Conservation (phyloP, 1,140 invertebrate genomes). For the Mactra quadrangularis region DNA sequence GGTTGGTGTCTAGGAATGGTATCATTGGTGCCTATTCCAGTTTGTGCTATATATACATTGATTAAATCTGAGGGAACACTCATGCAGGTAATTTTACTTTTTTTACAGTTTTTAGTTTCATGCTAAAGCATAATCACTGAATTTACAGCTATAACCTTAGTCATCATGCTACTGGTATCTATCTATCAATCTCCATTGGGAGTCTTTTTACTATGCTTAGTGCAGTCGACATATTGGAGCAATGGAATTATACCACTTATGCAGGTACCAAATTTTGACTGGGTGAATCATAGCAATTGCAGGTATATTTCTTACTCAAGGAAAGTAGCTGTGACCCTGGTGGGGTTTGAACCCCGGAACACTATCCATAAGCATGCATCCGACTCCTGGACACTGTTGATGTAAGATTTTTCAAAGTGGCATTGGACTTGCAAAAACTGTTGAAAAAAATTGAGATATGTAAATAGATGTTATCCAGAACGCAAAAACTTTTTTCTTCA, state of each 20-base stretch:
- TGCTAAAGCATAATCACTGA: neutral
- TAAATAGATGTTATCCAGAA: too few species aligned
- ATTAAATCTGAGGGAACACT: slow-evolving; percentile 67
- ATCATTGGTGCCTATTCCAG: slow-evolving; percentile 77
- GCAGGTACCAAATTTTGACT: neutral
- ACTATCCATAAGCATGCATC: neutral
- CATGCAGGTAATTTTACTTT: slow-evolving; percentile 64
- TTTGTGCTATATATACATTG: slow-evolving; percentile 71
- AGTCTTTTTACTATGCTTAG: too few species aligned
- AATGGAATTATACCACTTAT: too few species aligned
- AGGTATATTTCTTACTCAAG: too few species aligned
- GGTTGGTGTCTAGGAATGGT: slow-evolving; percentile 77
- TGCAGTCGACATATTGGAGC: too few species aligned
- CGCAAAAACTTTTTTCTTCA: too few species aligned
- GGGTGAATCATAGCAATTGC: neutral
- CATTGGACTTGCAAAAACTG: too few species aligned
- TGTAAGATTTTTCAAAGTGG: too few species aligned
- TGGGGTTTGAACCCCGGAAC: neutral
- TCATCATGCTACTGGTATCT: neutral
- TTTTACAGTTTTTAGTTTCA: neutral
- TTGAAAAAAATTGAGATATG: too few species aligned
- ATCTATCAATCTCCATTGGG: too few species aligned
- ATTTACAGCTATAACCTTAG: neutral
- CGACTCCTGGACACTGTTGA: too few species aligned
- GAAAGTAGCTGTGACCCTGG: too few species aligned